Conservation (phyloP, 2,888 invertebrate genomes). For the Bursaphelenchus okinawaensis region DNA sequence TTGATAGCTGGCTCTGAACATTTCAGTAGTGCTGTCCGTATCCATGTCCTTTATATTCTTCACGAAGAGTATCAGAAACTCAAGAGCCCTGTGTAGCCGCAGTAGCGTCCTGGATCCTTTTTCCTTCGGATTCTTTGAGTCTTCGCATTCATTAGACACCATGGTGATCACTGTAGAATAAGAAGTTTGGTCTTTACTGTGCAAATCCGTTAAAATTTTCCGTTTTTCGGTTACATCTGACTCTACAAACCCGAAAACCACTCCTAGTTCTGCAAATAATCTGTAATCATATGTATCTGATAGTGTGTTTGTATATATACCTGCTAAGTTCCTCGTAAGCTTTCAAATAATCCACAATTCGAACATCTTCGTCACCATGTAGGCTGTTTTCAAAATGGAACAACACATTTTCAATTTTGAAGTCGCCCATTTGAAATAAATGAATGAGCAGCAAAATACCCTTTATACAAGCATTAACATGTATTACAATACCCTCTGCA, state of each 20-base stretch:
- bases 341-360: constrained; percentile 12
- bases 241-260: constrained; percentile 24
- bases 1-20: constrained; percentile 33
- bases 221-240: constrained; percentile 24
- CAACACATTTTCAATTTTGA: too few species aligned
- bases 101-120: constrained; percentile 19
- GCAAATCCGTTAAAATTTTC: constrained; percentile 13
- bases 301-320: neutral
- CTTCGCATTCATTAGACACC: constrained; percentile 12
- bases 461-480: too few species aligned
- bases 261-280: constrained; percentile 16
- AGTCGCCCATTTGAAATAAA: too few species aligned
- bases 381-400: neutral
- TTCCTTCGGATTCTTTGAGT: constrained; percentile 7
- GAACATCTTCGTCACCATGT: constrained; percentile 21
- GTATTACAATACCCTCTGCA: too few species aligned
- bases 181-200: neutral
- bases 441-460: too few species aligned
- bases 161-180: constrained; percentile 20
- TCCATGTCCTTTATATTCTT: constrained; percentile 63
- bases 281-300: too few species aligned
- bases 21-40: constrained; percentile 28
- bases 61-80: constrained; percentile 81
- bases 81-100: constrained; percentile 69
- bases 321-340: constrained; percentile 23